Base-by-base conservation (phyloP, 2,113 vertebrate genomes). In the Odocoileus hemionus region DNA sequence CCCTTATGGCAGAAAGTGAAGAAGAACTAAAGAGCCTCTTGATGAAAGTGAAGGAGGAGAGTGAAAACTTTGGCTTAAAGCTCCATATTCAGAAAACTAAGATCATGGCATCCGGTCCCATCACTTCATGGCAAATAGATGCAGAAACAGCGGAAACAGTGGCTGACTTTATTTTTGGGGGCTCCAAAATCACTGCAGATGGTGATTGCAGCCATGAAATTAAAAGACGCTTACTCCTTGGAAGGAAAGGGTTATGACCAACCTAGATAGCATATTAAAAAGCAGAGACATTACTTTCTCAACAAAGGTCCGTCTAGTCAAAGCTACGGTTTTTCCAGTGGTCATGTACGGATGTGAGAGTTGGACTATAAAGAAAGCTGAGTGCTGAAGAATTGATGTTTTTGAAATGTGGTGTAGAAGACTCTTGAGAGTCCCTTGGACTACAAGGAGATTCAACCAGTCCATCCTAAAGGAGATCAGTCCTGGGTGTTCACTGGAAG, bases 371-470 rank as follows among this genome's bases (percentile, higher is more conserved):
- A 67, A 5, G 64, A 36, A 11, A 67, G 33, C 64, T 67, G 64
- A 67, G 8, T 0, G 0, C 33, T 4, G 0, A 67, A 67, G 17
- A 36, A 67, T 36, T 36, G 64, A 67, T 36, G 33, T 2, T 67
- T 67, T 67, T 67, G 33, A 67, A 11, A 16, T 67, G 4, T 67
- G 16, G 16, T 36, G 33, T 33, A 67, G 64, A 67, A 67, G 64
- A 67, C 64, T 67, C 64, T 67, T 36, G 33, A 67, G 33, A 67
- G 64, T 67, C 33, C 33, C 4, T 36, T 36, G 33, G 64, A 67
- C 64, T 67, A 4, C 64, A 67, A 36, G 33, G 33, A 67, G 8
- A 67, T 67, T 16, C 0, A 67, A 21, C 33, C 64, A 67, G 64
- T 67, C 33, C 17, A 67, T 67, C 9, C 64, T 67, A 36, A 36